Conservation (phyloP, 2,888 invertebrate genomes). For the Nipponacmea schrenckii region DNA sequence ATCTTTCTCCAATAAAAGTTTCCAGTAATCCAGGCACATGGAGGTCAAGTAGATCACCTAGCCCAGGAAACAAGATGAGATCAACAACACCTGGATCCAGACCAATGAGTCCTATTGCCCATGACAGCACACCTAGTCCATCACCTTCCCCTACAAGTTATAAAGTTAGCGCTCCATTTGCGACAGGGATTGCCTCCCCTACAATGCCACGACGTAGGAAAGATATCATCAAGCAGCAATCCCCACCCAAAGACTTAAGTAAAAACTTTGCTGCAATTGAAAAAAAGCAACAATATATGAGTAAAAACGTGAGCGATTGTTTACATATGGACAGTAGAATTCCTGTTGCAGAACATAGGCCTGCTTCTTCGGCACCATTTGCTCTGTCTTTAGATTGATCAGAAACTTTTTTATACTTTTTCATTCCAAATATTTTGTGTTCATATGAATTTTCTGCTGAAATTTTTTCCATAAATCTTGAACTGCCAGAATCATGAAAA, state of each 20-base stretch:
- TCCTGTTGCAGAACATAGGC: not conserved
- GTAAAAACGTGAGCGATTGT: not conserved
- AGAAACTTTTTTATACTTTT: not conserved
- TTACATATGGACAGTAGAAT: not conserved
- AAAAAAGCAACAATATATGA: not conserved
- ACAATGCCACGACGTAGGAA: not conserved
- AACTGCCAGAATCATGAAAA: no score
- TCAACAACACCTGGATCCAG: not conserved
- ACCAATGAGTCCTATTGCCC: not conserved
- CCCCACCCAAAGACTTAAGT: not conserved
- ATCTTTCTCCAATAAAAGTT: not conserved
- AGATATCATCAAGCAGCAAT: not conserved
- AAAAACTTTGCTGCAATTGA: not conserved
- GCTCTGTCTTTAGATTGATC: not conserved
- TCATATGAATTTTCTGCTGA: no score
- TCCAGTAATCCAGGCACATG: not conserved
- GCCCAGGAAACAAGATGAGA: not conserved
- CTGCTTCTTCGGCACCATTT: not conserved
- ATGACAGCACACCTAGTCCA: not conserved
- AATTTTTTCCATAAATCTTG: no score
- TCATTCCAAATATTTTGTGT: not conserved
- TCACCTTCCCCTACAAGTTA: slow-evolving; percentile 1
- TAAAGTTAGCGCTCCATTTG: not conserved
- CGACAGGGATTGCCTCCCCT: not conserved
- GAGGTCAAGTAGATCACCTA: not conserved